These are phyloP conservation scores for Carterocephalus palaemon DNA, from an alignment of 2,888 invertebrate genomes.

Conservation along the genomic window DNA sequence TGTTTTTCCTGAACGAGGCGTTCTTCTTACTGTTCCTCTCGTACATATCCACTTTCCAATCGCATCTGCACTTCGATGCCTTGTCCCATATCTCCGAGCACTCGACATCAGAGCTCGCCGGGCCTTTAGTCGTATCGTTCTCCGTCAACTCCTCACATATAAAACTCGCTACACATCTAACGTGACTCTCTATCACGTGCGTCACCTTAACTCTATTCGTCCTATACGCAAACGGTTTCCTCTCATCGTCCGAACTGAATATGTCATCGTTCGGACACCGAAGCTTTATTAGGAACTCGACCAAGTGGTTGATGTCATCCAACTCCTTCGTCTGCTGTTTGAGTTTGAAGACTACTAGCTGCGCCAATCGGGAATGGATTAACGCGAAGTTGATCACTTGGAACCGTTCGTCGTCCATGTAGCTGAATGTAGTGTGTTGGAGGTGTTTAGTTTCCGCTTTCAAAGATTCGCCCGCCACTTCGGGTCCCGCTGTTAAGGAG, in stretches of 20 bases:
- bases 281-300: conserved; percentile 60
- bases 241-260: conserved; percentile 80
- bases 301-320: conserved; percentile 60
- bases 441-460: conserved; percentile 83
- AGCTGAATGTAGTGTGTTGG: conserved; percentile 82
- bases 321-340: conserved; percentile 63
- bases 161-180: conserved; percentile 65
- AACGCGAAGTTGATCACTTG: conserved; percentile 81
- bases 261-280: conserved; percentile 73
- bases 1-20: conserved; percentile 74
- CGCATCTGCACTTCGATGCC: conserved; percentile 80
- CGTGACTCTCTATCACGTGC: conserved; percentile 58
- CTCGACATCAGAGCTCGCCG: conserved; percentile 76
- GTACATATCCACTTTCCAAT: conserved; percentile 78
- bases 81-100: conserved; percentile 79
- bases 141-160: conserved; percentile 66
- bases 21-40: conserved; percentile 73
- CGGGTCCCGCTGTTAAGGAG: conserved; percentile 75
- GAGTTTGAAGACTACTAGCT: conserved; percentile 80
- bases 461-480: conserved; percentile 78
- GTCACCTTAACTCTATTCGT: conserved; percentile 53
- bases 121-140: conserved; percentile 55
- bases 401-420: conserved; percentile 83
- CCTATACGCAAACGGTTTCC: conserved; percentile 46
- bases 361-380: conserved; percentile 82